Base-by-base conservation (phyloP, 2,113 vertebrate species). In the Nannospalax galili region DNA sequence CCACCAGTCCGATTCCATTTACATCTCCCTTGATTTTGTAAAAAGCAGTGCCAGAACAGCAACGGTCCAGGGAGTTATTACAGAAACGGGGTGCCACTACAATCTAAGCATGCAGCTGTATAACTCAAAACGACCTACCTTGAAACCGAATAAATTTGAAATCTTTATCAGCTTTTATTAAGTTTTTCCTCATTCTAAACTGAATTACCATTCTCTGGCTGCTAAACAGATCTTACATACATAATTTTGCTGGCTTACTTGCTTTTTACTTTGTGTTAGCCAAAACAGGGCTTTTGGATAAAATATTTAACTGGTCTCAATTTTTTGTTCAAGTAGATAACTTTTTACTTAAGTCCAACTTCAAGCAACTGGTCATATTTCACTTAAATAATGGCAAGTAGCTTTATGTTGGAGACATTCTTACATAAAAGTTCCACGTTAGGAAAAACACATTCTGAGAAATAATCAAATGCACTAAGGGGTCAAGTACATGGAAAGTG, bases 361-460 rank as follows among this genome's bases (percentile, higher is more conserved):
- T 22, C 67, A 96, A 96, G 69, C 94, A 95, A 26, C 32, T 96
- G 42, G 37, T 90, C 20, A 26, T 93, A 93, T 94, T 97, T 97
- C 94, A 35, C 70, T 91, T 92, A 96, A 94, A 96, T 80, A 84
- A 95, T 94, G 96, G 85, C 84, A 93, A 70, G 35, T 93, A 96
- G 87, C 69, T n/a, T 45, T 94, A 24, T 95, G 86, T 58, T 96
- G 82, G 58, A n/a, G 89, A 62, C 12, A 88, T 32, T 35, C 28
- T 77, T 94, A 96, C 81, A 35, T 62, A 90, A 28, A 93, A 88
- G 79, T 58, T 91, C 48, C n/a, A 75, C 52, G 80, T 86, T 75
- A 82, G 89, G 78, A 32, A 96, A 88, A 97, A 95, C 14, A 22
- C 74, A 91, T 91, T 91, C 91, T 94, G 84, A 88, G 89, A 95